Percentiles rank a stretch among this genome's conserved stretches.
Evolutionary conservation across 2,888 invertebrate species (phyloP).

Genomic region (Rhimphoctona megacephalus): DNA sequence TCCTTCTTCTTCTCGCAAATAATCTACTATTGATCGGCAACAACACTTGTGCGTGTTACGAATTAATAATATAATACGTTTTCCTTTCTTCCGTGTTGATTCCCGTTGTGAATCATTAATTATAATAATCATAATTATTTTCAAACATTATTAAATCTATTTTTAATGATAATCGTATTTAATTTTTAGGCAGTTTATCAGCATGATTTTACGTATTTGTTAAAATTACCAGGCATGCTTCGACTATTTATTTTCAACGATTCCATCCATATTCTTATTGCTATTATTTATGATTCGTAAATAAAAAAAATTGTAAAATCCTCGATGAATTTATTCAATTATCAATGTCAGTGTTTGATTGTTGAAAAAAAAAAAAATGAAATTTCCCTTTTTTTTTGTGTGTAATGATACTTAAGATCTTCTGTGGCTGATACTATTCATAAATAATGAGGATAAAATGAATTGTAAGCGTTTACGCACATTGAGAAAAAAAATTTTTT

Average conservation of each 20-base stretch:
- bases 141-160: neutral
- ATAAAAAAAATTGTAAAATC: too few relatives aligned
- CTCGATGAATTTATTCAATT: too few relatives aligned
- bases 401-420: neutral
- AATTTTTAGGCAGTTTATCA: neutral
- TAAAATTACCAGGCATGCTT: neutral
- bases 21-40: slow-evolving; percentile 1
- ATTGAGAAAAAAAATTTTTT: too few relatives aligned
- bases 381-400: neutral
- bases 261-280: neutral
- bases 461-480: neutral
- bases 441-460: neutral
- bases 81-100: neutral
- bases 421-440: neutral
- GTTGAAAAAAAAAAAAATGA: too few relatives aligned
- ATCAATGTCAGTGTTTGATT: neutral
- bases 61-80: neutral
- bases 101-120: neutral
- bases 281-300: too few relatives aligned
- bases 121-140: neutral
- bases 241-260: neutral
- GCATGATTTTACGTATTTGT: neutral
- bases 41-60: slow-evolving; percentile 13
- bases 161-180: neutral
- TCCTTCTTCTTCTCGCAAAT: neutral